Evolutionary conservation across 2,888 invertebrate genomes (phyloP).

Genomic region (Biston stratarius): DNA sequence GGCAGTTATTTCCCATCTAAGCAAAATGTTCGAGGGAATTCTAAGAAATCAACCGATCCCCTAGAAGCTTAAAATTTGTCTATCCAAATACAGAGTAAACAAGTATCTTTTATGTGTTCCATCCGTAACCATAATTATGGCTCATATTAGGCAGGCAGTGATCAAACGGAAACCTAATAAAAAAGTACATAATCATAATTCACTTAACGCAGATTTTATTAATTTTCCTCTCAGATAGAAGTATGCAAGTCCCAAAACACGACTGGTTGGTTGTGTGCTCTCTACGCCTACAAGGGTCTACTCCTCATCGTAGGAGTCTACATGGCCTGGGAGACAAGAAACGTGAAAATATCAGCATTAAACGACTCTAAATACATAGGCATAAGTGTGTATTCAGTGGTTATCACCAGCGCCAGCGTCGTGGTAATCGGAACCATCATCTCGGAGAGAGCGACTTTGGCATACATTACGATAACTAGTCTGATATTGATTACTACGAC

Average conservation of each 20-base stretch:
- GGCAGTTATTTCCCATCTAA: too few species aligned
- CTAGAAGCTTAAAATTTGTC: too few species aligned
- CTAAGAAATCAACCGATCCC: too few species aligned
- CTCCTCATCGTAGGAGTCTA: slow-evolving; percentile 95
- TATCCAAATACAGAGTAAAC: too few species aligned
- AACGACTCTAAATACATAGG: slow-evolving; percentile 98
- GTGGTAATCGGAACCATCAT: slow-evolving; percentile 96
- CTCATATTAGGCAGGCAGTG: too few species aligned
- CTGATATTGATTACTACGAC: slow-evolving; percentile 95
- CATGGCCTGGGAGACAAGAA: slow-evolving; percentile 98
- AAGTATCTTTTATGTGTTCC: too few species aligned
- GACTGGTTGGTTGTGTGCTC: slow-evolving; percentile 95
- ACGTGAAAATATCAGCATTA: slow-evolving; percentile 95
- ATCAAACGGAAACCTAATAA: too few species aligned
- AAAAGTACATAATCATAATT: too few species aligned
- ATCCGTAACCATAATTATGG: too few species aligned
- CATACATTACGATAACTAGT: slow-evolving; percentile 93
- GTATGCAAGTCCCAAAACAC: slow-evolving; percentile 95
- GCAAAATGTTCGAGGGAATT: too few species aligned
- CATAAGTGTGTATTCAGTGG: slow-evolving; percentile 96
- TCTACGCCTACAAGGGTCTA: slow-evolving; percentile 96
- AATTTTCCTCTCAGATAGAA: slow-evolving; percentile 89
- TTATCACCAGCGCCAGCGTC: slow-evolving; percentile 94
- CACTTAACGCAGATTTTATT: slow-evolving; percentile 1
- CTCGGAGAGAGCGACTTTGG: slow-evolving; percentile 92